Conservation (phyloP, 2,888 invertebrate species). For the Drosophila flavopinicola region DNA sequence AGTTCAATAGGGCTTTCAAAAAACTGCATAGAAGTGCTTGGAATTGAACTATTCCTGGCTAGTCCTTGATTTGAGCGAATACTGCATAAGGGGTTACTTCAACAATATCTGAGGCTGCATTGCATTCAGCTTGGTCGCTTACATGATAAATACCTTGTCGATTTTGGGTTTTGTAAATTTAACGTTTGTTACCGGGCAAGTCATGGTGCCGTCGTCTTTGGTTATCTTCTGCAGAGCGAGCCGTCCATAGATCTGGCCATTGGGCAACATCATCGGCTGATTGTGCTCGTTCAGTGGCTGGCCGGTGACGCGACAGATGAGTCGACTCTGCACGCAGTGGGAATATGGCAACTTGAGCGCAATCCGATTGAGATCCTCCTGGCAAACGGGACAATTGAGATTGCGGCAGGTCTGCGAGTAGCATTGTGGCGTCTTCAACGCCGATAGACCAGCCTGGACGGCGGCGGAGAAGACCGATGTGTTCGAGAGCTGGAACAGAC, state of each 20-base stretch:
- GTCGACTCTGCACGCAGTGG: conserved; percentile 97
- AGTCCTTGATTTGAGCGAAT: not conserved
- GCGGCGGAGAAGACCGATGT: conserved; percentile 96
- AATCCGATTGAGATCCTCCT: conserved; percentile 93
- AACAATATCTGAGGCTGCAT: conserved; percentile 24
- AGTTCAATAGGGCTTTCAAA: too few relatives aligned
- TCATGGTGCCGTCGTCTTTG: conserved; percentile 95
- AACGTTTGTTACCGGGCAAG: conserved; percentile 97
- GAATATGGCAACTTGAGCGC: conserved; percentile 95
- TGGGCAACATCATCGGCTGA: conserved; percentile 99
- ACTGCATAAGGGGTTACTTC: conserved; percentile 7
- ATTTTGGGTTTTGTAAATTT: conserved; percentile 95
- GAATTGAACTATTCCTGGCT: too few relatives aligned
- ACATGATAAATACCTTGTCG: conserved; percentile 99
- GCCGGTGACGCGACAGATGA: conserved; percentile 96
- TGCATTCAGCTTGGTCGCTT: conserved; percentile 63
- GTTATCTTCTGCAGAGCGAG: conserved; percentile 96
- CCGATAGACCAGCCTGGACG: conserved; percentile 92
- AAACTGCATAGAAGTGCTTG: too few relatives aligned
- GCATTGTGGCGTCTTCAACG: conserved; percentile 97
- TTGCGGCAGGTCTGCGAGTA: conserved; percentile 89
- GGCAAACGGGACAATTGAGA: conserved; percentile 96
- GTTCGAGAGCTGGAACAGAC: conserved; percentile 95
- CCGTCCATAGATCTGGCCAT: conserved; percentile 98
- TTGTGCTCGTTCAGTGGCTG: conserved; percentile 98